phyloP scores from a whole-genome alignment of 2,113 vertebrate species.

The Calypte anna region DNA sequence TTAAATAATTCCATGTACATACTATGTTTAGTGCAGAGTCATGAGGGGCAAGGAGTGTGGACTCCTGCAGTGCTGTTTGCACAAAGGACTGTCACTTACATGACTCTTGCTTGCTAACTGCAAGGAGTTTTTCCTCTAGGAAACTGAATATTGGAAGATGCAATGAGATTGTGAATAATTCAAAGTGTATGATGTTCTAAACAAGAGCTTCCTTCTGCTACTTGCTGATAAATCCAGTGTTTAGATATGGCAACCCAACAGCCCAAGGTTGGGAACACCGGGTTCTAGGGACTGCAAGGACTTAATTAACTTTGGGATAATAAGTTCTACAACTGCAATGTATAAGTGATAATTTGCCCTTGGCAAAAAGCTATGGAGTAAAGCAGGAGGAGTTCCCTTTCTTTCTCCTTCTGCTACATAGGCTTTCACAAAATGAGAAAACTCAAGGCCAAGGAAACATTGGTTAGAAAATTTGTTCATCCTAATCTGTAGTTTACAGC shows the following conservation, averaged over 20 bases:
- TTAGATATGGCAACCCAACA: not conserved
- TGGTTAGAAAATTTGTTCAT: not conserved
- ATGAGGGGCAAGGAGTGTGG: not conserved
- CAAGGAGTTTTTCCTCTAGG: not conserved
- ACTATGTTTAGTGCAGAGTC: not conserved
- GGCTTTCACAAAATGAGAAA: not conserved
- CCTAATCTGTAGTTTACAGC: not conserved
- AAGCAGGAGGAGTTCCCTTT: not conserved
- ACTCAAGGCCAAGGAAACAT: not conserved
- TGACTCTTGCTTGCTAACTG: not conserved
- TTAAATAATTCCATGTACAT: not conserved
- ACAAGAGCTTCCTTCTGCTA: not conserved
- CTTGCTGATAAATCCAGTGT: constrained; percentile 27
- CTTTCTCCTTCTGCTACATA: not conserved
- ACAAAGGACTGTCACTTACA: not conserved
- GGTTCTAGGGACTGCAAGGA: not conserved
- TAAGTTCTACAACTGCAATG: not conserved
- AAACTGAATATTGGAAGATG: not conserved
- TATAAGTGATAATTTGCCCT: constrained; percentile 15
- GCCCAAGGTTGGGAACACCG: too few relatives aligned
- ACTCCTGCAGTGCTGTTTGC: not conserved
- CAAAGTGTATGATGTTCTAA: not conserved
- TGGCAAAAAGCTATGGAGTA: not conserved
- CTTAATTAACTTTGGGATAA: constrained; percentile 6
- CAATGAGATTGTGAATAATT: not conserved